Evolutionary conservation across 2,797 vertebrate genomes (phyloP).

Genomic region (Tenualosa thibaudeaui): DNA sequence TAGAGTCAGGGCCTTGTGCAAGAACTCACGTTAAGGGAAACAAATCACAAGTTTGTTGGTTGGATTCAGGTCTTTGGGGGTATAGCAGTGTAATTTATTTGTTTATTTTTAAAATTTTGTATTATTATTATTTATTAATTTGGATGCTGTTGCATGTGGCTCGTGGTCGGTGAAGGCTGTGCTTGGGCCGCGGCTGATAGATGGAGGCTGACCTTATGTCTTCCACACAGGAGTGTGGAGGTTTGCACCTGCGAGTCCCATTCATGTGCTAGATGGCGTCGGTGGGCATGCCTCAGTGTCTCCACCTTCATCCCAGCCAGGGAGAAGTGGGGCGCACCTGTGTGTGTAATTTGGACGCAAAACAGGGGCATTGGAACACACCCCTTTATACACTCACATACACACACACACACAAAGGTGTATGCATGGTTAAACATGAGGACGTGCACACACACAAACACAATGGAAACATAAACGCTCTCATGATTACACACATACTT

Average conservation of each 20-base stretch:
- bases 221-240: background rate
- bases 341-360: conserved; percentile 57
- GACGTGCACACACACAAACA: background rate
- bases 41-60: conserved; percentile 29
- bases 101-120: background rate
- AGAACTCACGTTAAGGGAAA: conserved; percentile 40
- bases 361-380: conserved; percentile 16
- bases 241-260: background rate
- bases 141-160: background rate
- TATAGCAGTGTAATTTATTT: background rate
- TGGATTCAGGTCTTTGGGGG: background rate
- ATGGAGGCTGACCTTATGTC: background rate
- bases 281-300: conserved; percentile 26
- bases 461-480: background rate
- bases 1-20: background rate
- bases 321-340: conserved; percentile 75
- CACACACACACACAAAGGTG: conserved; percentile 44
- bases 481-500: background rate
- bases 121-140: background rate
- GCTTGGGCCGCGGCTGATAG: background rate
- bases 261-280: background rate
- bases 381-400: conserved; percentile 63
- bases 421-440: conserved; percentile 32
- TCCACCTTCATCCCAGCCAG: conserved; percentile 70
- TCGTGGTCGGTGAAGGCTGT: background rate